Conservation (phyloP, 2,888 invertebrate genomes). For the Apodemia mormo region DNA sequence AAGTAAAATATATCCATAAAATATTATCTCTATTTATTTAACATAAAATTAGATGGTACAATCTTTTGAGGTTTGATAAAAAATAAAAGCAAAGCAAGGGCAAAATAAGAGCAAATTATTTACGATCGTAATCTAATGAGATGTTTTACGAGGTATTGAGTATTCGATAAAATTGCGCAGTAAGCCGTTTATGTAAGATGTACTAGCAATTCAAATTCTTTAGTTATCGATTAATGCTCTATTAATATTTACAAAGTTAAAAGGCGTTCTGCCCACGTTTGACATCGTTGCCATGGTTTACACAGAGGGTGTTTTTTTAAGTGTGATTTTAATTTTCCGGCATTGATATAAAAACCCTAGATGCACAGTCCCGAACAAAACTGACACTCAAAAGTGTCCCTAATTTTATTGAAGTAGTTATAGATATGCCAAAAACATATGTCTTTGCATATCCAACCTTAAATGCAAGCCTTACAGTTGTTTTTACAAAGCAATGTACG, state of each 20-base stretch:
- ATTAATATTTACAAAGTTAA: neutral
- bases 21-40: too few relatives aligned
- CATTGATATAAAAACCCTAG: too few relatives aligned
- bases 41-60: too few relatives aligned
- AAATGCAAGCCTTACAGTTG: too few relatives aligned
- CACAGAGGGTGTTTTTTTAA: neutral
- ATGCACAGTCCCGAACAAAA: too few relatives aligned
- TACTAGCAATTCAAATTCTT: neutral
- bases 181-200: neutral
- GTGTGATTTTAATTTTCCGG: neutral
- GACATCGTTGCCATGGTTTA: neutral
- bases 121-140: neutral
- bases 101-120: neutral
- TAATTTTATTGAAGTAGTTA: too few relatives aligned
- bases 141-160: neutral
- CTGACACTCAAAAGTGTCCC: too few relatives aligned
- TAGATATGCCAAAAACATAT: too few relatives aligned
- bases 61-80: too few relatives aligned
- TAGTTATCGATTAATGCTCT: neutral
- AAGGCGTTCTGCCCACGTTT: neutral
- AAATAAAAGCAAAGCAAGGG: neutral
- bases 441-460: too few relatives aligned
- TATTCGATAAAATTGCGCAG: neutral
- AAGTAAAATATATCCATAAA: too few relatives aligned
- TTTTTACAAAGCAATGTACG: too few relatives aligned